Evolutionary conservation across 2,888 invertebrate species (phyloP), one percentile per base, ranked within the genome.

Genomic region (Carabus problematicus): DNA sequence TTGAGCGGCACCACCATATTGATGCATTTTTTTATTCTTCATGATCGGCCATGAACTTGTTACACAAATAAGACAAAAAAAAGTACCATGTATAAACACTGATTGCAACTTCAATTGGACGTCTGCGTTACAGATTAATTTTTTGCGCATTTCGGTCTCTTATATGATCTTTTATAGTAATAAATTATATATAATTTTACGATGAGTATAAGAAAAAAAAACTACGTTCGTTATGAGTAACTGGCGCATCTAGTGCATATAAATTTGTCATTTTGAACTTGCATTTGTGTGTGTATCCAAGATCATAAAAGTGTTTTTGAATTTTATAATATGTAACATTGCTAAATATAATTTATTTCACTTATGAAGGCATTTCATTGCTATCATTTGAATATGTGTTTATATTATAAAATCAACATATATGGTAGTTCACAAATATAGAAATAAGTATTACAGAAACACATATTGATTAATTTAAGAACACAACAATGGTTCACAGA

Each of bases 31-130:
- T 52, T 52, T 52, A 52, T 52, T 52, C 12, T 9, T 1, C 45
- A 9, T 56, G 56, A 29, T 56, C 56, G 56, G 56, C 56, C 56
- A 56, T 56, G 56, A 56, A 56, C 56, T 56, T 56, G 56, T 56
- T 56, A 29, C 3, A 18, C 11, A 11, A 56, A 56, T 29, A 19
- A 18, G 52, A 29, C 16, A 29, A 55, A 56, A 54, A 54, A 56
- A 39, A 39, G 55, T 55, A 56, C 12, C 39, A 56, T 14, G 14
- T 29, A 29, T n/a, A 56, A 39, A 56, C 29, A 1, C 11, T 52
- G 45, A 9, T 16, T 56, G 56, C 12, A 56, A 14, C 45, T 56
- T 56, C 56, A 56, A 29, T 54, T 54, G 29, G 29, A 56, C 7
- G 56, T 56, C 56, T 56, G 56, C 12, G 12, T 29, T 18, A 29